Percentiles rank a stretch among this genome's conserved stretches.
Evolutionary conservation across 2,888 invertebrate genomes (phyloP).

Genomic region (Chrysolina oricalcia): DNA sequence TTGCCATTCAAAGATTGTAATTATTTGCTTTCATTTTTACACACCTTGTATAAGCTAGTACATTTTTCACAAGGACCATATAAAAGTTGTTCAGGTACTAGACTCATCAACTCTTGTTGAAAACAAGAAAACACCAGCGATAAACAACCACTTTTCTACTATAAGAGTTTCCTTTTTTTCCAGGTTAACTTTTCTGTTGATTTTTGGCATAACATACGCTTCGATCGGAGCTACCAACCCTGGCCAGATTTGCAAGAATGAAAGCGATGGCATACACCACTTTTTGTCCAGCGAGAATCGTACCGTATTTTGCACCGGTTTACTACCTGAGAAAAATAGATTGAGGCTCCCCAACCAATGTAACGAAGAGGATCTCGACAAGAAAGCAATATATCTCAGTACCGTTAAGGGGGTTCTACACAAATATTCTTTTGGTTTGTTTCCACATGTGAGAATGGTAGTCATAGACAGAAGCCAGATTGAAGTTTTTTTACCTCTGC

Average conservation of each 20-base stretch:
- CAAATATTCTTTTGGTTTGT: not conserved
- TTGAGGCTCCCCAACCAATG: not conserved
- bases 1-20: too few relatives aligned
- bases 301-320: not conserved
- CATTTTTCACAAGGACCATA: too few relatives aligned
- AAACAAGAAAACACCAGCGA: too few relatives aligned
- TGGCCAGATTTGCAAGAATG: not conserved
- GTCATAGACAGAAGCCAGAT: slow-evolving; percentile 8
- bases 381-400: not conserved
- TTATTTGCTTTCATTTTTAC: too few relatives aligned
- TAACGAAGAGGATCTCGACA: not conserved
- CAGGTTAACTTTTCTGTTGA: not conserved
- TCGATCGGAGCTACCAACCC: not conserved
- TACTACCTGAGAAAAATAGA: not conserved
- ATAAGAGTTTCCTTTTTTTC: not conserved
- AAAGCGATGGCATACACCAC: not conserved
- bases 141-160: too few relatives aligned
- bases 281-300: not conserved
- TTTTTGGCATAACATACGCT: not conserved
- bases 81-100: too few relatives aligned
- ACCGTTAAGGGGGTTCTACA: not conserved
- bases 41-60: too few relatives aligned
- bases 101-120: too few relatives aligned
- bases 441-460: not conserved
- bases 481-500: not conserved